A percentile compares a stretch with the other conserved stretches of the same genome.
Evolutionary conservation across 2,888 invertebrate genomes (phyloP).

Genomic region (Baronia brevicornis): DNA sequence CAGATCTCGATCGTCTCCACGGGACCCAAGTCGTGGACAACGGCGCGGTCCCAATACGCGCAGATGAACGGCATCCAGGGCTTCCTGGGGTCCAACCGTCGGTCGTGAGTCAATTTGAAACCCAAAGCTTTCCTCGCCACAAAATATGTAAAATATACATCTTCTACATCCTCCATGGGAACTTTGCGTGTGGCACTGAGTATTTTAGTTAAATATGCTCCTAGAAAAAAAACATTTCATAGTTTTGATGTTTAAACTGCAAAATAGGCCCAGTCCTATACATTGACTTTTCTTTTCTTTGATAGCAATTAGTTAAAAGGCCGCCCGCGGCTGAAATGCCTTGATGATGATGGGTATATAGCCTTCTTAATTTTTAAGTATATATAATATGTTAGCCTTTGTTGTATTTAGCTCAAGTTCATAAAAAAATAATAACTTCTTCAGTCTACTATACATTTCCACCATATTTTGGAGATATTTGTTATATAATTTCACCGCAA

Average conservation of each 20-base stretch:
- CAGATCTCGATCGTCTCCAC: slow-evolving; percentile 34
- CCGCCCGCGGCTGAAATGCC: too few relatives aligned
- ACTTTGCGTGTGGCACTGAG: slow-evolving; percentile 68
- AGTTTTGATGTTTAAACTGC: not conserved
- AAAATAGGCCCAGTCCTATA: not conserved
- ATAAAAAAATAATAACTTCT: too few relatives aligned
- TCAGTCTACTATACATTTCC: too few relatives aligned
- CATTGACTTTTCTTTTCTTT: too few relatives aligned
- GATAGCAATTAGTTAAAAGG: too few relatives aligned
- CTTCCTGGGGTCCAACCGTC: slow-evolving; percentile 60
- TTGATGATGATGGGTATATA: too few relatives aligned
- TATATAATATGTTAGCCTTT: too few relatives aligned
- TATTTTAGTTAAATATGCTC: slow-evolving; percentile 44
- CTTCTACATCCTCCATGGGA: slow-evolving; percentile 80
- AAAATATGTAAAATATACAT: slow-evolving; percentile 83
- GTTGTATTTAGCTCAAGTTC: too few relatives aligned
- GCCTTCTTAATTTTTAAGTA: too few relatives aligned
- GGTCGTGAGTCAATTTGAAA: slow-evolving; percentile 71
- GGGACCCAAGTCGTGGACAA: slow-evolving; percentile 37
- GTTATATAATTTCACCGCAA: too few relatives aligned
- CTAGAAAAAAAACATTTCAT: slow-evolving; percentile 32
- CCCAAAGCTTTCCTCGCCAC: slow-evolving; percentile 72
- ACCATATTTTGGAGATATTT: too few relatives aligned
- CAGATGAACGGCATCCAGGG: slow-evolving; percentile 35
- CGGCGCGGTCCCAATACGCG: slow-evolving; percentile 37